Conservation (phyloP, 2,113 vertebrate genomes). For the Clarias gariepinus region DNA sequence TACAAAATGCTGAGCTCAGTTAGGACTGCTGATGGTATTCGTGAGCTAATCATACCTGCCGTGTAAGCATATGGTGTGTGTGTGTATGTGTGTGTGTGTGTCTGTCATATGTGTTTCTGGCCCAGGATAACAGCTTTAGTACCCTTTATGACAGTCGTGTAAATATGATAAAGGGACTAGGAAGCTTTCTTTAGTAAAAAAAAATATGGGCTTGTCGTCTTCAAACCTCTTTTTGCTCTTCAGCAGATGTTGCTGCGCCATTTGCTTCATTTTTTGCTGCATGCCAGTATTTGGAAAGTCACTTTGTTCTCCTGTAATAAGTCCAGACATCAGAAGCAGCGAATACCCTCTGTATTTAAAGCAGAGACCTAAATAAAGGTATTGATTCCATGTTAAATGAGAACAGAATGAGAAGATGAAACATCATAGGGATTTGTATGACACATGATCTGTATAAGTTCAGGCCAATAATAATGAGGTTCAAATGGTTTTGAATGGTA, state of each 20-base stretch:
- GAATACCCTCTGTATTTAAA: constrained; percentile 35
- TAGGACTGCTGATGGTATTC: constrained; percentile 45
- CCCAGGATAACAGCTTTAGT: constrained; percentile 2
- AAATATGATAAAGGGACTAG: constrained; percentile 11
- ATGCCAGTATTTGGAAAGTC: constrained; percentile 29
- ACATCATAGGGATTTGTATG: neutral
- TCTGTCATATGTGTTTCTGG: no score
- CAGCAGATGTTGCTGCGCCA: constrained; percentile 28
- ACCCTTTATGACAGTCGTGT: neutral
- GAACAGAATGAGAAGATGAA: neutral
- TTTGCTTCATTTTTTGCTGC: constrained; percentile 26
- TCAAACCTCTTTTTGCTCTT: neutral
- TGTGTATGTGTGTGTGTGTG: constrained; percentile 12
- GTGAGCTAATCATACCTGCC: constrained; percentile 48
- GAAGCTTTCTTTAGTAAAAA: neutral
- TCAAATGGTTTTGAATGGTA: neutral
- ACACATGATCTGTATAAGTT: neutral
- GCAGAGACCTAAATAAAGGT: constrained; percentile 23
- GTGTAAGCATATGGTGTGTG: constrained; percentile 26
- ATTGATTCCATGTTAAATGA: constrained; percentile 49
- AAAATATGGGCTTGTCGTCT: constrained; percentile 16
- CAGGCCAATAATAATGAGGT: neutral
- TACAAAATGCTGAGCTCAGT: constrained; percentile 48
- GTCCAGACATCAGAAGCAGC: neutral
- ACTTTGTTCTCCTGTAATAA: constrained; percentile 41